phyloP scores from a whole-genome alignment of 2,113 vertebrate species.

The Nycticryphes semicollaris region DNA sequence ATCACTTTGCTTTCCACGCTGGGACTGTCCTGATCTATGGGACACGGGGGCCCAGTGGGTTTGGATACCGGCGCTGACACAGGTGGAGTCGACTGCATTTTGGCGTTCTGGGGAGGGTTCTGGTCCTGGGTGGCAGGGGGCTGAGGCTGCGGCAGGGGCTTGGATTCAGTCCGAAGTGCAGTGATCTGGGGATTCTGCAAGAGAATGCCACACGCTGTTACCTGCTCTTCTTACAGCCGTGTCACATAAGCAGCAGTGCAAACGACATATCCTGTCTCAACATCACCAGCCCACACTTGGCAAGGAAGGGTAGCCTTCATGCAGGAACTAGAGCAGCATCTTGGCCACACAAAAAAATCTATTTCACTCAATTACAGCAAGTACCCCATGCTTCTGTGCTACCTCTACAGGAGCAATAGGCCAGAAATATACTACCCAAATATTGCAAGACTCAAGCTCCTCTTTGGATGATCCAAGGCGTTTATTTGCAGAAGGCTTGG shows the following conservation, averaged over 20 bases:
- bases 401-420: not conserved
- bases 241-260: not conserved
- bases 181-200: conserved; percentile 87
- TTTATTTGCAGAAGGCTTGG: not conserved
- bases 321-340: not conserved
- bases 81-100: conserved; percentile 87
- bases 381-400: not conserved
- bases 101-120: conserved; percentile 89
- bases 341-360: not conserved
- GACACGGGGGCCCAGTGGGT: conserved; percentile 63
- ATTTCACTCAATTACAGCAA: not conserved
- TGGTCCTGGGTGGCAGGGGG: conserved; percentile 85
- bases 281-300: not conserved
- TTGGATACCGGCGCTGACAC: conserved; percentile 77
- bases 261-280: not conserved
- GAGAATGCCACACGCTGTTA: conserved; percentile 12
- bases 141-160: conserved; percentile 80
- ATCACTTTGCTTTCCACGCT: conserved; percentile 88
- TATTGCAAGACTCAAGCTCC: not conserved
- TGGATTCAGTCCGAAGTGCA: conserved; percentile 87
- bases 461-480: not conserved
- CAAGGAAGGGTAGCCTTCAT: not conserved
- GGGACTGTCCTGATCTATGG: conserved; percentile 86
- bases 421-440: not conserved
- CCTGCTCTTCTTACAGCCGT: not conserved